Evolutionary conservation across 1,140 invertebrate species (phyloP), one percentile per base, ranked within the genome.

Genomic region (Colletes gigas): DNA sequence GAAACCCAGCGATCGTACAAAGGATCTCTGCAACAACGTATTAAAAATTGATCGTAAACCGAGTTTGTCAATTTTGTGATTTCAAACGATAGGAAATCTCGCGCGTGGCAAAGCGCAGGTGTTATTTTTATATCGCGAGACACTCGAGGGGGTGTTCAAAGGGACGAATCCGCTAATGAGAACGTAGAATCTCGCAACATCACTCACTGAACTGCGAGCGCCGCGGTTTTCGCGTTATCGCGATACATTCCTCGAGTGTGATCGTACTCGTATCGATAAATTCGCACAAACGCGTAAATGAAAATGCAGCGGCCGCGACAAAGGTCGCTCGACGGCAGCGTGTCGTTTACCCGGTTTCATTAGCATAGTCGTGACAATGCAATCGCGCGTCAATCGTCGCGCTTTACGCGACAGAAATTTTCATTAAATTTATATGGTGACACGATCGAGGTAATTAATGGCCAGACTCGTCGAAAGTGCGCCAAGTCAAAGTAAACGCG

Each of bases 371-470:
- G 69, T 41, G n/a, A 55, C 47, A 75, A 55, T 44, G 50, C n/a
- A 44, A 54, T 44, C 21, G 44, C 21, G 44, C 19, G 15, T 19
- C 19, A 17, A 17, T 44, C 39, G 47, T 8, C 4, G 44, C 44
- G 19, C 21, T 17, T 6, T 5, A 19, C 12, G 4, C 62, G 15
- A 67, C 62, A 67, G 65, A 68, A 39, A 55, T 41, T 75, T 55
- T 66, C 73, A 44, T 75, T 67, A 67, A 67, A 75, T 67, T 66
- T 67, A 54, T 21, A 67, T 30, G 73, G 47, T 72, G 70, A 59
- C 57, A 72, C 15, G 70, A 19, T 15, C 47, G 57, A 17, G 14
- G 47, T 74, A 65, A 74, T 74, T 63, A 65, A 74, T 17, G 70
- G 14, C 19, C 9, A 8, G n/a, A 54, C 39, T 44, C 41, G 67